Evolutionary conservation across 2,888 invertebrate genomes (phyloP).

Genomic region (Furcula furcula): DNA sequence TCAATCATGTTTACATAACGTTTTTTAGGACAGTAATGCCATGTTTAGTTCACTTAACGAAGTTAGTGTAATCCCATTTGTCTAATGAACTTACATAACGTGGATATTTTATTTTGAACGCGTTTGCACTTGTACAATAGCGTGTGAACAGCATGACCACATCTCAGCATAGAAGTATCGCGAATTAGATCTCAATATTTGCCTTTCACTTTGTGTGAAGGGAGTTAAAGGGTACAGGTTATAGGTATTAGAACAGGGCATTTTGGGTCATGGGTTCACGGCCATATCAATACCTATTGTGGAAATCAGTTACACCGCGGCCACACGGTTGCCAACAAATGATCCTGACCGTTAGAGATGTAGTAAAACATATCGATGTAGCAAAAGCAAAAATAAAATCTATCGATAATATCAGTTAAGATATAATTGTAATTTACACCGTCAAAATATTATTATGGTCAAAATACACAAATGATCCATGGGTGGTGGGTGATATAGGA

Average conservation of each 20-base stretch:
- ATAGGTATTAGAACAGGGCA: slow-evolving; percentile 47
- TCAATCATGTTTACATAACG: too few species aligned
- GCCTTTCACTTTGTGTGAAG: slow-evolving; percentile 68
- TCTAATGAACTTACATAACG: slow-evolving; percentile 51
- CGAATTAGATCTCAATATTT: slow-evolving; percentile 55
- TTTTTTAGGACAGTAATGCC: neutral
- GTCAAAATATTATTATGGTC: too few species aligned
- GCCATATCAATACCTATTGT: slow-evolving; percentile 32
- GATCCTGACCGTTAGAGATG: neutral
- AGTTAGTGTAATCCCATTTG: slow-evolving; percentile 34
- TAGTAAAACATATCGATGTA: neutral
- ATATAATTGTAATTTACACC: too few species aligned
- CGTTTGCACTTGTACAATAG: slow-evolving; percentile 49
- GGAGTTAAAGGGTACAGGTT: slow-evolving; percentile 60
- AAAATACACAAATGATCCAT: too few species aligned
- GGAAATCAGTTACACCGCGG: too few species aligned
- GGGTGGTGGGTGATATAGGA: too few species aligned
- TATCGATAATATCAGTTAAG: too few species aligned
- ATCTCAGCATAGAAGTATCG: slow-evolving; percentile 51
- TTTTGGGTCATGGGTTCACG: slow-evolving; percentile 56
- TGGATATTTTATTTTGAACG: slow-evolving; percentile 42
- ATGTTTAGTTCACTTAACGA: slow-evolving; percentile 3
- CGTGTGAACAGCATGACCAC: slow-evolving; percentile 60
- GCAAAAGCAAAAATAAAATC: too few species aligned
- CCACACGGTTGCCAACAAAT: too few species aligned